Conservation (phyloP, 2,797 vertebrate genomes). For the Paguma larvata region DNA sequence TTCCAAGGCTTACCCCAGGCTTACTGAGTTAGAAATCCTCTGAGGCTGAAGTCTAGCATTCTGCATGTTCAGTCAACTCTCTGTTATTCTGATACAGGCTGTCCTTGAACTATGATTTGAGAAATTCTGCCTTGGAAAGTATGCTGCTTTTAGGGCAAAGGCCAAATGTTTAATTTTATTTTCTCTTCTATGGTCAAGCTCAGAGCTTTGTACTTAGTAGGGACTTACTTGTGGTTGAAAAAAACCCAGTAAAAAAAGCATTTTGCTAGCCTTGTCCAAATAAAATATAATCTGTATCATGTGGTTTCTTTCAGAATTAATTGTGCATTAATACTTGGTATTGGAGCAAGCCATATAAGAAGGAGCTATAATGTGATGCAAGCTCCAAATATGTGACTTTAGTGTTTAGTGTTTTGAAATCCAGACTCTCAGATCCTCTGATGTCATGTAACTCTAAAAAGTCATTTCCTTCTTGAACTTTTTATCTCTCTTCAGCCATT, state of each 20-base stretch:
- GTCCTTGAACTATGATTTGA: not conserved
- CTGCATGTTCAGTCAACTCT: not conserved
- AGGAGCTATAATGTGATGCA: not conserved
- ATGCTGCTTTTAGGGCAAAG: not conserved
- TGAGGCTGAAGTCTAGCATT: not conserved
- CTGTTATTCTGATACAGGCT: not conserved
- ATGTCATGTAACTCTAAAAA: constrained; percentile 19
- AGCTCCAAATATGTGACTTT: not conserved
- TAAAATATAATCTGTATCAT: constrained; percentile 12
- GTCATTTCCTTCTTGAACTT: constrained; percentile 21
- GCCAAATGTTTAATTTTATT: not conserved
- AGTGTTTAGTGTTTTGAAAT: constrained; percentile 38
- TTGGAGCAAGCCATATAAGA: not conserved
- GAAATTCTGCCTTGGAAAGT: not conserved
- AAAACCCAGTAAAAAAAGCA: not conserved
- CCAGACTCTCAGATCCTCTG: constrained; percentile 9
- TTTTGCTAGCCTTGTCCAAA: constrained; percentile 17
- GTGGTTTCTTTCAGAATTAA: constrained; percentile 56
- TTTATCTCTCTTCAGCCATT: not conserved
- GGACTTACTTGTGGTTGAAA: not conserved
- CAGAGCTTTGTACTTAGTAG: constrained; percentile 35
- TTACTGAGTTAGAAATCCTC: not conserved
- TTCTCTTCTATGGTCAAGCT: not conserved
- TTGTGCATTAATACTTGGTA: not conserved
- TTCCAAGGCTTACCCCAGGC: not conserved